Evolutionary conservation across 2,113 vertebrate genomes (phyloP).

Genomic region (Ahaetulla prasina): DNA sequence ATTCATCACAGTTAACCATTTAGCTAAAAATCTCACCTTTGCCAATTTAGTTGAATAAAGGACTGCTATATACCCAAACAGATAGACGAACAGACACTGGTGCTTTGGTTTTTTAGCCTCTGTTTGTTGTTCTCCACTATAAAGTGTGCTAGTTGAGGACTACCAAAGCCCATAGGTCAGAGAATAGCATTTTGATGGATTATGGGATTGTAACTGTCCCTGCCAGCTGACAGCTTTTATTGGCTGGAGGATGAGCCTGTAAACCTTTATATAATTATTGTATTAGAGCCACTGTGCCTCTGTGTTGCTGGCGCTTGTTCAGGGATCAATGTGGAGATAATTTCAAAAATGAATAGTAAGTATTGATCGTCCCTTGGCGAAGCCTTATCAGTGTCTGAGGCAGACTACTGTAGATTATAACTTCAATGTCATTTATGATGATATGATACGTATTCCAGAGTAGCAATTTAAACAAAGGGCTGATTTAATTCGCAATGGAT

Average conservation of each 20-base stretch:
- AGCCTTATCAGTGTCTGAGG: conserved; percentile 87
- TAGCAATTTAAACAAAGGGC: conserved; percentile 86
- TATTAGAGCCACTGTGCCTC: conserved; percentile 89
- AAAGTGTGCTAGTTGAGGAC: conserved; percentile 80
- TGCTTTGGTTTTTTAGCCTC: conserved; percentile 63
- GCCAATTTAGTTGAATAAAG: conserved; percentile 6
- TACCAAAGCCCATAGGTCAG: conserved; percentile 84
- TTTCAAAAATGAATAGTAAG: conserved; percentile 99
- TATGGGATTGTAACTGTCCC: conserved; percentile 90
- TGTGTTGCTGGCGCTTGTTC: conserved; percentile 87
- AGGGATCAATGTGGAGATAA: conserved; percentile 99
- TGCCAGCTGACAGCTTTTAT: conserved; percentile 95
- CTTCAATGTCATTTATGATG: conserved; percentile 95
- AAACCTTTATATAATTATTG: conserved; percentile 99
- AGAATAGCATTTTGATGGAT: conserved; percentile 95
- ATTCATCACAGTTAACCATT: neutral
- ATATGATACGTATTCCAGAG: conserved; percentile 84
- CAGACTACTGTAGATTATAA: conserved; percentile 91
- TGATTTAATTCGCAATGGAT: conserved; percentile 98
- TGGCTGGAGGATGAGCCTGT: conserved; percentile 97
- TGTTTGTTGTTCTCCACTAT: conserved; percentile 68
- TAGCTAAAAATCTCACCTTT: neutral
- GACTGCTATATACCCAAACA: neutral
- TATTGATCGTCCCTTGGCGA: conserved; percentile 90
- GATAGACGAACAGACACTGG: conserved; percentile 24